A percentile compares a stretch with the other conserved stretches of the same genome.
phyloP scores from a whole-genome alignment of 1,140 invertebrate species.

The Camponotus floridanus region DNA sequence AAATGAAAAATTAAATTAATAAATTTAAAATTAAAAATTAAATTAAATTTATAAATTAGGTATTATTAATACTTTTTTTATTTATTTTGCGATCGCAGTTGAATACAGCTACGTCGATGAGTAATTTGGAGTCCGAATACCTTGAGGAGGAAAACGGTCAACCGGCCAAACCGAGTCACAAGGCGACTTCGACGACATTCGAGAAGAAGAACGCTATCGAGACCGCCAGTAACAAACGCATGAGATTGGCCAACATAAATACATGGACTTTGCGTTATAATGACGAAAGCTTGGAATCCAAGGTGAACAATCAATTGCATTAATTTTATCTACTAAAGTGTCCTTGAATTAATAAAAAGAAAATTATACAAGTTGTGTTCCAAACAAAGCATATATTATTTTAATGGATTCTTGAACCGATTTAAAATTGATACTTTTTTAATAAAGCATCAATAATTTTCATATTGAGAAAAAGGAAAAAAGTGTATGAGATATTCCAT shows the following conservation, averaged over 20 bases:
- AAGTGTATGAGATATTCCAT: background rate
- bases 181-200: conserved; percentile 75
- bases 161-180: conserved; percentile 73
- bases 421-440: too few species aligned
- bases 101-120: conserved; percentile 85
- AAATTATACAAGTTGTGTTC: background rate
- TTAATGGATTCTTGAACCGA: too few species aligned
- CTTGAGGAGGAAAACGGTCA: conserved; percentile 83
- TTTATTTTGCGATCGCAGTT: conserved; percentile 77
- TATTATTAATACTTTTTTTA: background rate
- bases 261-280: conserved; percentile 95
- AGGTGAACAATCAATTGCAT: conserved; percentile 83
- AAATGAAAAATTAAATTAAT: too few species aligned
- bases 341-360: background rate
- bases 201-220: conserved; percentile 96
- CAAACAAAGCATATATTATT: background rate
- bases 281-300: conserved; percentile 90
- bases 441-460: too few species aligned
- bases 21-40: too few species aligned
- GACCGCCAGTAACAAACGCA: conserved; percentile 96
- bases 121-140: conserved; percentile 85
- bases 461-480: background rate
- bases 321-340: background rate
- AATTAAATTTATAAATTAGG: background rate
- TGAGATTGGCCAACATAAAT: conserved; percentile 95